These are phyloP conservation scores for Julus scandinavius DNA, from an alignment of 2,888 invertebrate species.

Conservation along the genomic window DNA sequence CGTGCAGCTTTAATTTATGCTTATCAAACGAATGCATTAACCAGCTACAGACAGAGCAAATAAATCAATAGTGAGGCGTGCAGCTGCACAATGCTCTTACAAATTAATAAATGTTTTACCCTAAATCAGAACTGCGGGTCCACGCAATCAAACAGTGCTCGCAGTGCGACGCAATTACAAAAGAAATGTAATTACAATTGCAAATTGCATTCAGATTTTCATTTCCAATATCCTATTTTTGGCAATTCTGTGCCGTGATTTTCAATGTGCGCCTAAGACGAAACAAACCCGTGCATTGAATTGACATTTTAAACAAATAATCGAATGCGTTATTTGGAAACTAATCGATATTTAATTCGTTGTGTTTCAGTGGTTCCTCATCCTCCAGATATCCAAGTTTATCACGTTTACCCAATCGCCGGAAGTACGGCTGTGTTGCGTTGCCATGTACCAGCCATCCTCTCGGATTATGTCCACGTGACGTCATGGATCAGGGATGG, in stretches of 20 bases:
- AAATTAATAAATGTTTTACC: neutral
- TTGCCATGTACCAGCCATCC: constrained; percentile 57
- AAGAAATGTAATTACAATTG: constrained; percentile 10
- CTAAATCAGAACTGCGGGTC: neutral
- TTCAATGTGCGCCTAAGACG: neutral
- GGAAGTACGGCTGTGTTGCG: constrained; percentile 58
- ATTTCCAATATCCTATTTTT: constrained; percentile 3
- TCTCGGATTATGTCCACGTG: constrained; percentile 58
- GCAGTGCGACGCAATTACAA: neutral
- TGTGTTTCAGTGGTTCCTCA: constrained; percentile 58
- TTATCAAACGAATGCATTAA: neutral
- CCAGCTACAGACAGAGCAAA: neutral
- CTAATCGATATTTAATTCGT: constrained; percentile 19
- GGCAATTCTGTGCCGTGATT: neutral
- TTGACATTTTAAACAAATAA: neutral
- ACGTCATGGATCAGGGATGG: constrained; percentile 58
- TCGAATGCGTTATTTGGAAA: neutral
- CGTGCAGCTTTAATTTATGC: neutral
- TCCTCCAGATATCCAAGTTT: constrained; percentile 58
- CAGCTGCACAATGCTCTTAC: neutral
- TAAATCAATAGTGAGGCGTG: neutral
- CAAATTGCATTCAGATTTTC: neutral
- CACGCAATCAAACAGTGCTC: neutral
- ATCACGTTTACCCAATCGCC: constrained; percentile 58
- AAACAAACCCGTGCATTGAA: neutral